Percentiles rank a stretch among this genome's conserved stretches.
These are phyloP conservation scores for Andrena fulva DNA, from an alignment of 2,888 invertebrate species.

Conservation along the genomic window DNA sequence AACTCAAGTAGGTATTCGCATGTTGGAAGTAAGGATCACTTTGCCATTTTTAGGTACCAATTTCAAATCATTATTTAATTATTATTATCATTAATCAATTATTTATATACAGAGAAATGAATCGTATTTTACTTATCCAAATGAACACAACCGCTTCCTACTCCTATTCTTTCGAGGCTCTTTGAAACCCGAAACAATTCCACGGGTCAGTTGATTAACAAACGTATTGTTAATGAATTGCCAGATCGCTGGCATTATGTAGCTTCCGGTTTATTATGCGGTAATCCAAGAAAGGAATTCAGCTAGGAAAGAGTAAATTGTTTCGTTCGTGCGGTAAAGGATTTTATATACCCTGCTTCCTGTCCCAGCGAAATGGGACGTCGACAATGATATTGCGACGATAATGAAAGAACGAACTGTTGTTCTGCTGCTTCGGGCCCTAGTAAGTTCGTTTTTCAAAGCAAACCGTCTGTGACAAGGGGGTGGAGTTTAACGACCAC, in stretches of 20 bases:
- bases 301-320: neutral
- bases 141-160: neutral
- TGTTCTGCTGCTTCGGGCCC: neutral
- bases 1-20: too few relatives aligned
- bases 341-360: neutral
- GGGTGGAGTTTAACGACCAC: neutral
- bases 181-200: neutral
- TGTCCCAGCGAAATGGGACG: too few relatives aligned
- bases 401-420: conserved; percentile 22
- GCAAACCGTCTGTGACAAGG: neutral
- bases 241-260: neutral
- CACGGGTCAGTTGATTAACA: neutral
- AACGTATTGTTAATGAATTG: neutral
- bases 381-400: conserved; percentile 1
- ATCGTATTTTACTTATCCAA: neutral
- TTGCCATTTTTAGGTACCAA: too few relatives aligned
- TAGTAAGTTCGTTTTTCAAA: neutral
- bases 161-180: neutral
- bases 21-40: too few relatives aligned
- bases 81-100: too few relatives aligned
- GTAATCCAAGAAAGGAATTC: neutral
- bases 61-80: too few relatives aligned
- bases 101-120: too few relatives aligned
- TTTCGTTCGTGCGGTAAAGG: neutral
- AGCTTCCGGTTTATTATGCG: neutral